Conservation (phyloP, 2,888 invertebrate species). For the Acanthosepion lycidas region DNA sequence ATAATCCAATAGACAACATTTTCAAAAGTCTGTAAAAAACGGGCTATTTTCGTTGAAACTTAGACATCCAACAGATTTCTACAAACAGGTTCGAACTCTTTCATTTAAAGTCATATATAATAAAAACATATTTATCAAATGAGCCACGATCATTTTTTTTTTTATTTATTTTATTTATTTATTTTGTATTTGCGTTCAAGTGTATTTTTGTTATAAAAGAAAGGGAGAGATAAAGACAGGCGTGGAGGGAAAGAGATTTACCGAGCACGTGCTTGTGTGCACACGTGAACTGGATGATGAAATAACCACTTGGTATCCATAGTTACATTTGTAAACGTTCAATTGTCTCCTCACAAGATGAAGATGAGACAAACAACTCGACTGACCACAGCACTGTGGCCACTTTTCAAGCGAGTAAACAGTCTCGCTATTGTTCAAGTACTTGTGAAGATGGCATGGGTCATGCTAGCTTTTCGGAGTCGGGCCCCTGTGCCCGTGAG, state of each 20-base stretch:
- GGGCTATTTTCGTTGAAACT: no score
- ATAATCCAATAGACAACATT: no score
- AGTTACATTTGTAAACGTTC: slow-evolving; percentile 33
- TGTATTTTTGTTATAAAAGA: neutral
- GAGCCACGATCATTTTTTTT: no score
- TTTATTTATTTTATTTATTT: no score
- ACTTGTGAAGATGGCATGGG: neutral
- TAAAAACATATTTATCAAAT: no score
- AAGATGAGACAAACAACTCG: neutral
- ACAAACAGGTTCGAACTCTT: no score
- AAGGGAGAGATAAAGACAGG: neutral
- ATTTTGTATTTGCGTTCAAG: neutral
- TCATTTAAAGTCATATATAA: no score
- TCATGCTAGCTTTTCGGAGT: neutral
- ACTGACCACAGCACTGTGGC: neutral
- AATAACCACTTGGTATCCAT: neutral
- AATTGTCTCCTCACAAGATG: neutral
- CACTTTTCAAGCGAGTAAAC: neutral
- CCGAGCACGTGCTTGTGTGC: neutral
- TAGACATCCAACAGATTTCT: no score
- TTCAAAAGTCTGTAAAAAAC: no score
- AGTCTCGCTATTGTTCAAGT: neutral
- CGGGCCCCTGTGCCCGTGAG: neutral
- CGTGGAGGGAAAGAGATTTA: neutral
- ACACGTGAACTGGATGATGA: neutral